Conservation (phyloP, 2,113 vertebrate species). For the Perca schrenkii region DNA sequence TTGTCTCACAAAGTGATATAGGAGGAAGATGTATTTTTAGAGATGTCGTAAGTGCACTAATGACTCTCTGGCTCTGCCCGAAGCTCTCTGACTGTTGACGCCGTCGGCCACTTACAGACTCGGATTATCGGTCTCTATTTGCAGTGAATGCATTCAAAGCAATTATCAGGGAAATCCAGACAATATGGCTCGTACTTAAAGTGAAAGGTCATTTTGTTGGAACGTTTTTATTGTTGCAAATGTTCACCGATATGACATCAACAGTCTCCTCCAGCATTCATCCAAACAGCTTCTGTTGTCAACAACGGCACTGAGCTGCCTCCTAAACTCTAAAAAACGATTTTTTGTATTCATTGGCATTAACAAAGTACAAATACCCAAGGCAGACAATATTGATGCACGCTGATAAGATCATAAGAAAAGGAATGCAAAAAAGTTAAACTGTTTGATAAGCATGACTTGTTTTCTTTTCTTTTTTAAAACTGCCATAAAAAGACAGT, state of each 20-base stretch:
- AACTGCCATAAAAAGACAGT: constrained; percentile 43
- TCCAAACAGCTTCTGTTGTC: constrained; percentile 10
- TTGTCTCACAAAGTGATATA: constrained; percentile 30
- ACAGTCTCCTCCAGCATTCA: constrained; percentile 14
- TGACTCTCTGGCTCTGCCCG: constrained; percentile 52
- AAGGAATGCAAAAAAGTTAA: not conserved
- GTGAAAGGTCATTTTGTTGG: constrained; percentile 40
- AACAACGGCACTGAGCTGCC: not conserved
- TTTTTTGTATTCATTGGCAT: constrained; percentile 4
- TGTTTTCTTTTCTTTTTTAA: constrained; percentile 18
- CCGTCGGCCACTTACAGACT: constrained; percentile 45
- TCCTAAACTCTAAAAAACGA: constrained; percentile 15
- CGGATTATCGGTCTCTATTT: constrained; percentile 38
- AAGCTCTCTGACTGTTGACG: constrained; percentile 46
- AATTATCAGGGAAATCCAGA: constrained; percentile 57
- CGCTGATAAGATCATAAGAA: constrained; percentile 16
- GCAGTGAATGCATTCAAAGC: constrained; percentile 45
- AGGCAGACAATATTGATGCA: constrained; percentile 23
- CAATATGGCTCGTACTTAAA: constrained; percentile 46
- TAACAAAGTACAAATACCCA: constrained; percentile 36
- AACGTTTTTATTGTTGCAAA: constrained; percentile 41
- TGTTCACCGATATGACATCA: constrained; percentile 21
- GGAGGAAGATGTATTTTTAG: constrained; percentile 51
- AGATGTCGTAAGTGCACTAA: constrained; percentile 54
- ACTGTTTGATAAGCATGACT: constrained; percentile 34